Base-by-base conservation (phyloP, 2,888 invertebrate genomes). In the Brachylomia viminalis region DNA sequence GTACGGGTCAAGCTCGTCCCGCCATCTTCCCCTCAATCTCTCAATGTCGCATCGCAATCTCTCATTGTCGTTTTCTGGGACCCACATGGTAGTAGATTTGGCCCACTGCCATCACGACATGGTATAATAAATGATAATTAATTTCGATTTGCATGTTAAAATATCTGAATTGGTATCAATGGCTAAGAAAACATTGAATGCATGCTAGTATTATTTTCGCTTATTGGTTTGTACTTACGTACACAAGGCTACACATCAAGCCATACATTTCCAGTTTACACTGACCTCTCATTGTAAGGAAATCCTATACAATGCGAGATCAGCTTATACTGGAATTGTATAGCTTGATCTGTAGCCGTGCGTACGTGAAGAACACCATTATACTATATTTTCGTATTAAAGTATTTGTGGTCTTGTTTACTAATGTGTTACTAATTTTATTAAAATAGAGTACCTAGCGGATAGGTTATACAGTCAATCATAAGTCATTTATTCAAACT, bases 111-210 rank as follows among this genome's bases (percentile, higher is more conserved):
- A n/a, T n/a, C n/a, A n/a, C 30, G 10, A 30, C 30, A 20, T 59
- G 20, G 30, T 59, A 30, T 30, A 58, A 20, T 30, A 11, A 47
- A 70, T 15, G 7, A 20, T 0, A n/a, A 33, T 47, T n/a, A 6
- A 45, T 69, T 69, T 58, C 15, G 1, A 30, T 45, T 30, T n/a
- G 11, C 4, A 30, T 1, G 27, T 42, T 15, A 38, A 38, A 27
- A 23, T 54, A 42, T 72, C 54, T 68, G 2, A 72, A 54, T 72
- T 75, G 75, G 75, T 47, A 62, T 75, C 64, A 64, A 75, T 30
- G 38, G 23, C 47, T 64, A 56, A 23, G 10, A 61, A 52, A 6
- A 73, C 0, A 47, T 1, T n/a, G 0, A 4, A n/a, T 59, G 58
- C 58, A 15, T 56, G 56, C 38, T 59, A 15, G 6, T 42, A 17